Base-by-base conservation (phyloP, 2,797 vertebrate species). In the Cynopterus sphinx region DNA sequence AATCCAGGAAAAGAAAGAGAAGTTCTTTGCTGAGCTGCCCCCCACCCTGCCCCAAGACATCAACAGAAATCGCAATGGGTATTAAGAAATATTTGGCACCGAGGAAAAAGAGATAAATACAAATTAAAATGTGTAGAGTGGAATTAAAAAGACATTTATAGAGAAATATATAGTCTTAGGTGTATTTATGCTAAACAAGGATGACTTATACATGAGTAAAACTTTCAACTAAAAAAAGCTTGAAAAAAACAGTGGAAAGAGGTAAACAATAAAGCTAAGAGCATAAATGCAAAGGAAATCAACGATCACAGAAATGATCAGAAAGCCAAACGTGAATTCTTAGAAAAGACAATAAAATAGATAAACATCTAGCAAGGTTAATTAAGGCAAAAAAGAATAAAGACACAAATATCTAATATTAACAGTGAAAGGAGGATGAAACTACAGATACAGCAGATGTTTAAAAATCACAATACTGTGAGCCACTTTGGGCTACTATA, bases 61-160 rank as follows among this genome's bases (percentile, higher is more conserved):
- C 71, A 26, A 4, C n/a, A 81, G 93, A 61, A 53, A 31, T 59
- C 51, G 12, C 91, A 36, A 0, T 31, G 91, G 65, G 49, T 74
- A 88, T 61, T 22, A 63, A 0, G 43, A 96, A 85, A 46, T 75
- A 49, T 74, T 46, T 81, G 78, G 67, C 39, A 61, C 53, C 9
- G 61, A 77, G 61, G 67, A 75, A 87, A 82, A 94, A 86, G 53
- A 89, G 53, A 71, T 24, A 84, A 77, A 94, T 26, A 67, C 55
- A 89, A 82, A 96, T 89, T n/a, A 71, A 87, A 41, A 75, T 68
- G 22, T 77, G 68, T 41, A 79, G 59, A 46, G 67, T 41, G 68
- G 43, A 75, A 71, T 71, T 31, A 78, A 88, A 36, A 49, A 28
- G 57, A 51, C 78, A 41, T 70, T 92, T 59, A 39, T 71, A 67